phyloP scores from a whole-genome alignment of 2,113 vertebrate species.

The Cromileptes altivelis region DNA sequence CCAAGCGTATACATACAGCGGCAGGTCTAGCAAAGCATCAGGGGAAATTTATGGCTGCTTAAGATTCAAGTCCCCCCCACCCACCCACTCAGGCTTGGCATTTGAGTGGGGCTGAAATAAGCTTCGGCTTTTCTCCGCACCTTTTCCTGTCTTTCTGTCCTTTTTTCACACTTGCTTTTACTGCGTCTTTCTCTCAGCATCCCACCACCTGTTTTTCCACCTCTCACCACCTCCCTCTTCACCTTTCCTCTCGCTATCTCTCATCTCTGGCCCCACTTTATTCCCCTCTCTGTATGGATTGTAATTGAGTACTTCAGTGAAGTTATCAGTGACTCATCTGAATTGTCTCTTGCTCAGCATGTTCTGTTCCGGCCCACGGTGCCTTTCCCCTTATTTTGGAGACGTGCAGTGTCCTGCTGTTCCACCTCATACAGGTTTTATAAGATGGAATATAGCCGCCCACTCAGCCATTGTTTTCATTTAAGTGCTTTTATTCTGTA shows the following conservation, averaged over 20 bases:
- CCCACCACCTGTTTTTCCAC: background rate
- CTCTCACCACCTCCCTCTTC: background rate
- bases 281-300: constrained; percentile 4
- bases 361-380: background rate
- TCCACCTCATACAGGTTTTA: constrained; percentile 48
- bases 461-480: constrained; percentile 46
- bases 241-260: background rate
- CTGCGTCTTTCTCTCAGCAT: background rate
- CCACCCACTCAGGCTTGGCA: constrained; percentile 46
- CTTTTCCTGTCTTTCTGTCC: background rate
- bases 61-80: constrained; percentile 23
- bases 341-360: constrained; percentile 11
- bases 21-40: constrained; percentile 42
- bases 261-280: background rate
- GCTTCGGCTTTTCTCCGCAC: background rate
- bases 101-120: constrained; percentile 52
- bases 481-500: constrained; percentile 25
- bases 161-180: constrained; percentile 2
- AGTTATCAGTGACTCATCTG: constrained; percentile 51
- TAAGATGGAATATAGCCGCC: constrained; percentile 43
- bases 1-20: constrained; percentile 22
- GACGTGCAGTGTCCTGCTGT: background rate
- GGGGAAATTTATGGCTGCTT: constrained; percentile 56
- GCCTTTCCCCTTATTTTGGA: background rate
- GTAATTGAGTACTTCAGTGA: constrained; percentile 13